Percentiles rank a stretch among this genome's conserved stretches.
These are phyloP conservation scores for Spea multiplicata DNA, from an alignment of 2,113 vertebrate species.

Conservation along the genomic window DNA sequence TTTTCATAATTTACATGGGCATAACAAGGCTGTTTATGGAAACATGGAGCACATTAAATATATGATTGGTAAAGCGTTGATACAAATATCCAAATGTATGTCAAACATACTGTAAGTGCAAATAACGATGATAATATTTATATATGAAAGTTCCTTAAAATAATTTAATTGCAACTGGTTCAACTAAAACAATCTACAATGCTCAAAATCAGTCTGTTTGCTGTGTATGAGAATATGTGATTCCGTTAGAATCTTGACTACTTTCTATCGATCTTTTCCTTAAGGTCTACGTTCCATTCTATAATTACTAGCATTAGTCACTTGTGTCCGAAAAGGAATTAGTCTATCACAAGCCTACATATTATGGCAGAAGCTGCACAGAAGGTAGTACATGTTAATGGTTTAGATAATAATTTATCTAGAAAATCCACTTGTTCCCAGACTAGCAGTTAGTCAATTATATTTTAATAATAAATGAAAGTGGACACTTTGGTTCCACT, in stretches of 20 bases:
- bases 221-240: background rate
- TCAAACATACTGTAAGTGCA: too few relatives aligned
- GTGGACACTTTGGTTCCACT: constrained; percentile 48
- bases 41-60: background rate
- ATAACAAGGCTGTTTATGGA: background rate
- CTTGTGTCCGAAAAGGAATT: constrained; percentile 10
- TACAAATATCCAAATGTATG: too few relatives aligned
- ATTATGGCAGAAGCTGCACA: constrained; percentile 13
- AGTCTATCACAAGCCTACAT: constrained; percentile 27
- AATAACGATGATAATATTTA: too few relatives aligned
- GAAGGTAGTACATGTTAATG: constrained; percentile 18
- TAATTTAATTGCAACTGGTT: background rate
- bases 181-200: background rate
- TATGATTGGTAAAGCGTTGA: too few relatives aligned
- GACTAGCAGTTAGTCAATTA: constrained; percentile 51
- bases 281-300: constrained; percentile 12
- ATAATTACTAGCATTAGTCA: constrained; percentile 40
- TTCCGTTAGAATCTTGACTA: constrained; percentile 2
- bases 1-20: too few relatives aligned
- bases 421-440: constrained; percentile 48
- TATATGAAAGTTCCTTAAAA: background rate
- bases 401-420: constrained; percentile 39
- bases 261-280: constrained; percentile 27
- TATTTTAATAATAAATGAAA: constrained; percentile 56
- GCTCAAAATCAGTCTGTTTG: too few relatives aligned